Evolutionary conservation across 2,113 vertebrate species (phyloP).

Genomic region (Crotalus horridus): DNA sequence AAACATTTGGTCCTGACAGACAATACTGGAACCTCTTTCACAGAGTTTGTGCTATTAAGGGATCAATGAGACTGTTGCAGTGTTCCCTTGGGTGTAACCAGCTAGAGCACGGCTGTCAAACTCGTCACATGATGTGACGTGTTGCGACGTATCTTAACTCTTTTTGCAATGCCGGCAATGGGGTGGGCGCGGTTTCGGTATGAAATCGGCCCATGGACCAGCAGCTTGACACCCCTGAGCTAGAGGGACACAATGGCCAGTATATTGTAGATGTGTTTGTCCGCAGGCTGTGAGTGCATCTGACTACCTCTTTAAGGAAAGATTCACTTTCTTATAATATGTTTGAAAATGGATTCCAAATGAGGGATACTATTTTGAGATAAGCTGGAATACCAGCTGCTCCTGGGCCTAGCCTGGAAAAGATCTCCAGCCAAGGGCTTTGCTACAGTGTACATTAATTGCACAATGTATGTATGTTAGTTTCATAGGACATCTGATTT

Average conservation of each 20-base stretch:
- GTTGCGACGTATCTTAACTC: no score
- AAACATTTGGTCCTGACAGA: neutral
- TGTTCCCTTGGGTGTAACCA: neutral
- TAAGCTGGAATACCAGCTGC: neutral
- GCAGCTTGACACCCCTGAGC: neutral
- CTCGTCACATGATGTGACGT: no score
- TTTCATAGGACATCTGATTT: neutral
- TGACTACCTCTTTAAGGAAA: neutral
- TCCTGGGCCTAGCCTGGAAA: neutral
- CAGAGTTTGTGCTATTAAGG: neutral
- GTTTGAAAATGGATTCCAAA: neutral
- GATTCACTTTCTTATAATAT: neutral
- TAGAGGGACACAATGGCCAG: neutral
- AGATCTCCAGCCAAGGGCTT: neutral
- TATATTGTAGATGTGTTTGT: neutral
- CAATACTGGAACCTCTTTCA: neutral
- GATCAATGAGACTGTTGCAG: neutral
- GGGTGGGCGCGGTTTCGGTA: no score
- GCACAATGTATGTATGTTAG: neutral
- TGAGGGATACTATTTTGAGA: neutral
- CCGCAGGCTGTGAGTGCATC: neutral
- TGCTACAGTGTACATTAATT: neutral
- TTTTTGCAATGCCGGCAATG: no score
- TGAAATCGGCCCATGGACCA: no score
- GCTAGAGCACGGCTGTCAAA: neutral